A percentile compares a stretch with the other conserved stretches of the same genome.
These are phyloP conservation scores for Catotricha subobsoleta DNA, from an alignment of 2,888 invertebrate species.

Conservation along the genomic window DNA sequence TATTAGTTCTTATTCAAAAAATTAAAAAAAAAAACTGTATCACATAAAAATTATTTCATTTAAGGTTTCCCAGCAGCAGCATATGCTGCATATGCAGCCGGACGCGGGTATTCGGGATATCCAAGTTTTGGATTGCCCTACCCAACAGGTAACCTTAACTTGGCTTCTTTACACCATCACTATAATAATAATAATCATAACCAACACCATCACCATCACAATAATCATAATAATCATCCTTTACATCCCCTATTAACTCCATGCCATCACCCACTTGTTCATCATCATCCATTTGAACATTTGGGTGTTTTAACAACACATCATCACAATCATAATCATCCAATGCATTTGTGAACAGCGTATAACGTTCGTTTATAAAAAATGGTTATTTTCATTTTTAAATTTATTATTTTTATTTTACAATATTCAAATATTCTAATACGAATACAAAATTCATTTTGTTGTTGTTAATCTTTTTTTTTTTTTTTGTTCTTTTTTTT, in stretches of 20 bases:
- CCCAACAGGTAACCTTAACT: conserved; percentile 72
- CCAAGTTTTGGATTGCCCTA: conserved; percentile 96
- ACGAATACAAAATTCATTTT: too few species aligned
- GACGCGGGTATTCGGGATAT: conserved; percentile 92
- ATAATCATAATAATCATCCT: conserved; percentile 35
- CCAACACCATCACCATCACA: conserved; percentile 25
- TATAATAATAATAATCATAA: too few species aligned
- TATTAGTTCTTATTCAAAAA: too few species aligned
- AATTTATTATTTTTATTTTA: background rate
- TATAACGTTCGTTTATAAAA: conserved; percentile 8
- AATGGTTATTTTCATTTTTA: background rate
- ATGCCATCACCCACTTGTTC: conserved; percentile 49
- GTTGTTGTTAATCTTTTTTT: too few species aligned
- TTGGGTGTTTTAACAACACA: conserved; percentile 13
- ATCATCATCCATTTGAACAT: conserved; percentile 18
- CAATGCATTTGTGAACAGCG: conserved; percentile 54
- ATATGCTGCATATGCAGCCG: conserved; percentile 90
- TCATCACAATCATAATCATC: conserved; percentile 38
- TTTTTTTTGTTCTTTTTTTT: too few species aligned
- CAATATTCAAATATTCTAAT: too few species aligned
- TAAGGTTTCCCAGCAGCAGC: conserved; percentile 88
- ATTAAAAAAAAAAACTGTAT: too few species aligned
- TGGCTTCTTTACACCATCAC: conserved; percentile 19
- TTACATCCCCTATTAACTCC: conserved; percentile 30
- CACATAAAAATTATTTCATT: too few species aligned